Evolutionary conservation across 1,140 invertebrate genomes (phyloP), one percentile per base, ranked within the genome.

Genomic region (Dendroctonus valens): DNA sequence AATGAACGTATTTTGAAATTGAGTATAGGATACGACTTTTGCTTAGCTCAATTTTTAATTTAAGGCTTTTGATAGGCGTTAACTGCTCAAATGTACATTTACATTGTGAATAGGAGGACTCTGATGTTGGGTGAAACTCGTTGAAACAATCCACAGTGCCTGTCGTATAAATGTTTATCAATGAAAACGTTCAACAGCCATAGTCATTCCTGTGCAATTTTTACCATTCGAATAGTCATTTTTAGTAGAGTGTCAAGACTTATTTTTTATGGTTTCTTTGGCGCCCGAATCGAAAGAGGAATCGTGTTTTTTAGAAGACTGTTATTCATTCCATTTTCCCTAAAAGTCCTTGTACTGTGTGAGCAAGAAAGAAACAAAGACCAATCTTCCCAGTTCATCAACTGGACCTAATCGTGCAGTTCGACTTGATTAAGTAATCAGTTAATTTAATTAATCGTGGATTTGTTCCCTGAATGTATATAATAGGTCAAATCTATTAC

Each of bases 321-420:
- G 44, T 46, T 46, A 46, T 14, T 46, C 44, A 46, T 46, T 46
- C 44, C 44, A 46, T 46, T 46, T 46, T 46, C 4, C 12, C 44
- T 46, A 2, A 3, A 26, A 26, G 26, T 26, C 26, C 26, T 26
- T 26, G 1, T 26, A 26, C 26, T 26, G 26, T 26, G 26, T 26
- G 26, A 26, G 26, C 26, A 26, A 26, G 5, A n/a, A 26, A 37
- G 15, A 52, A n/a, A 52, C 15, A 14, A 14, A 15, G 50, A 6
- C n/a, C 38, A 52, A 26, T 26, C 38, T n/a, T 7, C 5, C 15
- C 38, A 52, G 26, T 26, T 26, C 26, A 26, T 46, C 44, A 46
- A 46, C 44, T 40, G n/a, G 41, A 55, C 38, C 9, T 55, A 5
- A 41, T n/a, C 53, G n/a, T 9, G 41, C 26, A 40, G 11, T 40